Evolutionary conservation across 2,113 vertebrate species (phyloP).

Genomic region (Ophthalmolycus amberensis): DNA sequence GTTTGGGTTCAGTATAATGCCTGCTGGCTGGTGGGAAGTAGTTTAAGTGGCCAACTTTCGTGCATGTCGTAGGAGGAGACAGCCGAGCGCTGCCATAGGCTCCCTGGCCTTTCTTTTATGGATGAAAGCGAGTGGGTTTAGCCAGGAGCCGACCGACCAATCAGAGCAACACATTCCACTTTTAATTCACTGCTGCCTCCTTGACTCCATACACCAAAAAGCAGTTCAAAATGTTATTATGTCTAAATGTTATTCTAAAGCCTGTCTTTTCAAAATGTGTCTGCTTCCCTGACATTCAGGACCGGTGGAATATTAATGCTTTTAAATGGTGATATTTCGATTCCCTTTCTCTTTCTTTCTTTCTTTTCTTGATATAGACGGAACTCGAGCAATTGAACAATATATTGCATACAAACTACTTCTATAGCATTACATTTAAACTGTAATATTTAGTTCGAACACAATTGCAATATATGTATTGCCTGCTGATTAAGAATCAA

Average conservation of each 20-base stretch:
- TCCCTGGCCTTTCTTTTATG: constrained; percentile 89
- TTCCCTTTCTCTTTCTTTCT: constrained; percentile 11
- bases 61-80: constrained; percentile 83
- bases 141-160: constrained; percentile 83
- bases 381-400: background rate
- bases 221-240: constrained; percentile 49
- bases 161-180: constrained; percentile 76
- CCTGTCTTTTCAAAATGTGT: constrained; percentile 16
- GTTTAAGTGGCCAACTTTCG: constrained; percentile 86
- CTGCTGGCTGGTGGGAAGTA: constrained; percentile 86
- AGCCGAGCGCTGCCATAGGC: constrained; percentile 87
- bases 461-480: background rate
- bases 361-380: background rate
- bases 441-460: background rate
- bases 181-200: constrained; percentile 72
- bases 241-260: constrained; percentile 58
- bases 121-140: constrained; percentile 86
- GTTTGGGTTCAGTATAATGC: constrained; percentile 81
- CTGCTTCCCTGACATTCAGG: constrained; percentile 34
- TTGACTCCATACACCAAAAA: constrained; percentile 44
- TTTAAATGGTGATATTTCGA: background rate
- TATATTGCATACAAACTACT: background rate
- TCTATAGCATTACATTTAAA: background rate
- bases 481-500: background rate
- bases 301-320: constrained; percentile 39